Base-by-base conservation (phyloP, 2,888 invertebrate genomes). In the Alloscopus bannaensis region DNA sequence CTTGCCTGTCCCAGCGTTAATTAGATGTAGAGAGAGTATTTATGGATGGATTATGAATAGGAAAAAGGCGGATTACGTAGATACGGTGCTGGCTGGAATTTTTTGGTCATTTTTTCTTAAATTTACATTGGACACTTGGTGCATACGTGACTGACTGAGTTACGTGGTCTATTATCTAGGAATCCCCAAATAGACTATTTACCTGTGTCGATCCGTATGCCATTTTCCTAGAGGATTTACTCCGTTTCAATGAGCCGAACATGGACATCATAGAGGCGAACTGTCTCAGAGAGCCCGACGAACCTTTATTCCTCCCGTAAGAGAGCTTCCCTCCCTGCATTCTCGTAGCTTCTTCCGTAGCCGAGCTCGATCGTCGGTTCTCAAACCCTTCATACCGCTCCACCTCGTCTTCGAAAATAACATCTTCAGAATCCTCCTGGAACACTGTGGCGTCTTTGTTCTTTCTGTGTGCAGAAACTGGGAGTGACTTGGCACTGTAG, bases 131-230 rank as follows among this genome's bases (percentile, higher is more conserved):
- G 13, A 36, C 13, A 36, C 13, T 8, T 36, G 6, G 13, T 36
- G 36, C 36, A 36, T 36, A 36, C 36, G 13, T 36, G 36, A 6
- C 6, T 8, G 36, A 36, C 6, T 36, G 36, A 8, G 6, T 36
- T 36, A 36, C 36, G 36, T 36, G 13, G 13, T 8, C 6, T 6
- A 13, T 36, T 36, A 36, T 36, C 6, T 8, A 36, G n/a, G n/a
- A n/a, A n/a, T n/a, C n/a, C n/a, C n/a, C n/a, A n/a, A n/a, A n/a
- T n/a, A n/a, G n/a, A n/a, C n/a, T 8, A 36, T 36, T 13, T 52
- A 84, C 84, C 80, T 75, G 65, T 0, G 78, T 65, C 18, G 84
- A 84, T 31, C 80, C 84, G 26, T 68, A 83, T 0, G 62, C 47
- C 26, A 81, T 71, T 69, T 78, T 83, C 20, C 71, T 75, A 2